Base-by-base conservation (phyloP, 2,888 invertebrate species). In the Ceriagrion tenellum region DNA sequence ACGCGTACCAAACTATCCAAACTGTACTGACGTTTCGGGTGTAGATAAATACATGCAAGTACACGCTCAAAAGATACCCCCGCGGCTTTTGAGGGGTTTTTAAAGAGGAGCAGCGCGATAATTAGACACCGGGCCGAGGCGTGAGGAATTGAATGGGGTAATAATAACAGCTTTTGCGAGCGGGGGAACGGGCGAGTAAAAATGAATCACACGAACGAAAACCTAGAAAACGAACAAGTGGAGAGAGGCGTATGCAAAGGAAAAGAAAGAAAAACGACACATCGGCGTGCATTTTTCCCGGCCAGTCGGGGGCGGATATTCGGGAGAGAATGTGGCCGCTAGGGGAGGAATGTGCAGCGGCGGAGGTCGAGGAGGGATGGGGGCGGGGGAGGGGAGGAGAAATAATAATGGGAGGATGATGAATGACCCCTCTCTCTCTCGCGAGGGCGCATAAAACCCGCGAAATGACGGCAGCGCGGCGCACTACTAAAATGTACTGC, bases 401-500 rank as follows among this genome's bases (percentile, higher is more conserved):
- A n/a, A 23, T 12, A n/a, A 69, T 69, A 26, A 81, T 35, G 81
- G 35, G 81, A 59, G 69, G 26, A 81, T 81, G 81, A 81, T 81
- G 81, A 81, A 81, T 81, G 81, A 81, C 35, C 35, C 35, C 81
- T n/a, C 59, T 20, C 59, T 59, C 59, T 59, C 18, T 16, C 20
- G 59, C 59, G 59, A 59, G 18, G 3, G 81, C 81, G 81, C 81
- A 81, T 81, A 81, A 81, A 81, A 81, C 81, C 81, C 30, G 81
- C 13, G 35, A 81, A 81, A 81, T 81, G 81, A 81, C 81, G 81
- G 81, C 30, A 16, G 81, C 81, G 81, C 35, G 30, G 81, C 35
- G 81, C 81, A 81, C 30, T 81, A 35, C 81, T 81, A 81, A 81
- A 81, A 81, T 81, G 81, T 35, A 81, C 35, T 18, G 81, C 81